Conservation (phyloP, 2,113 vertebrate species). For the Camelus dromedarius region DNA sequence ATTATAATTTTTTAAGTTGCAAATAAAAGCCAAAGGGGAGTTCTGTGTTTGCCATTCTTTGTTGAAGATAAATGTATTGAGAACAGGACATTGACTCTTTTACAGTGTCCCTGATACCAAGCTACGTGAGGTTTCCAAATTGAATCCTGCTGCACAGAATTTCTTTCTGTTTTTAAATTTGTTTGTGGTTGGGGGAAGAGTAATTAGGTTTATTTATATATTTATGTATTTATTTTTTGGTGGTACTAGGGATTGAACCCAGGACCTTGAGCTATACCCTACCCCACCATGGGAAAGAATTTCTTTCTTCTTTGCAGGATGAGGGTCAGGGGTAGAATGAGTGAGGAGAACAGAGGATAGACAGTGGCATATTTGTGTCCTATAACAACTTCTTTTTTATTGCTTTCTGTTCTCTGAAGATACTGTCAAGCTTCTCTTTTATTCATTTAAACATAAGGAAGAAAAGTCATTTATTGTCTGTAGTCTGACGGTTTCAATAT, state of each 20-base stretch:
- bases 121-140: background rate
- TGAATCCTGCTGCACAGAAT: background rate
- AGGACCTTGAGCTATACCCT: no score
- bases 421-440: background rate
- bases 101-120: background rate
- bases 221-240: no score
- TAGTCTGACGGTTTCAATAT: background rate
- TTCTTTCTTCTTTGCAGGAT: background rate
- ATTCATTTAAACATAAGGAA: constrained; percentile 15
- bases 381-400: background rate
- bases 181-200: no score
- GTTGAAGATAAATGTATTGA: background rate
- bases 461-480: background rate
- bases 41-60: background rate
- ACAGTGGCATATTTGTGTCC: background rate
- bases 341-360: background rate
- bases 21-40: constrained; percentile 3
- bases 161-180: background rate
- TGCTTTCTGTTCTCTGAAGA: background rate
- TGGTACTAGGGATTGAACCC: no score
- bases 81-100: background rate
- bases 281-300: background rate
- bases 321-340: no score
- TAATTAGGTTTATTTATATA: no score
- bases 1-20: constrained; percentile 19